Evolutionary conservation across 2,113 vertebrate genomes (phyloP), one percentile per base, ranked within the genome.

Genomic region (Acrocephalus arundinaceus): DNA sequence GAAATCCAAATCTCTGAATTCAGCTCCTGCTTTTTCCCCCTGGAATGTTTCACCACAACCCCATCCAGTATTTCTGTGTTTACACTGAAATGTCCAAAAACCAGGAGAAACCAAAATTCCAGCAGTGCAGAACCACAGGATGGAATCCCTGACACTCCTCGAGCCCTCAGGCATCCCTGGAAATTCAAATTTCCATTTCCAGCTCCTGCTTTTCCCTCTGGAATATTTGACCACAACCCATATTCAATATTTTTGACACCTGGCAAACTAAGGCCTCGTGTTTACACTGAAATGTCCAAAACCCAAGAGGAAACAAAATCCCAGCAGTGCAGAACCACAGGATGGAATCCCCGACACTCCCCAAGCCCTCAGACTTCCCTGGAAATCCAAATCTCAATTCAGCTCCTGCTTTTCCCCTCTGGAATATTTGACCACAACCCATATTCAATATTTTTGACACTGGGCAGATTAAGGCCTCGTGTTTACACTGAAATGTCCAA

Each of bases 81-180:
- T 35, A 35, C 41, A 43, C 13, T 58, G 41, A 22, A 55, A 55
- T 19, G 30, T 13, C 24, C n/a, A 49, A 68, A 68, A 68, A 1
- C 45, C 25, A 16, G 75, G 1, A 65, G 25, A 7, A 35, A 11
- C 1, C 3, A 30, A 46, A 79, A 35, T 20, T 10, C 15, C 76
- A 19, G 3, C 20, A 8, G 39, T 6, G 37, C 0, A 15, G 27
- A 55, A 6, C 4, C 37, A 15, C 2, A 2, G n/a, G 45, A 31
- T 11, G 12, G 45, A 49, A 30, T 3, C 20, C 57, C 45, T 35
- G 35, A 35, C 0, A 0, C 11, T 11, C 31, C 61, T 4, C 24
- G 4, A 11, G 8, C 28, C 1, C 35, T 52, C 75, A 63, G 30
- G 16, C 2, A 5, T 7, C 31, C 39, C 4, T 28, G 31, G 24